These are phyloP conservation scores for Zygothrica quintamaculata DNA, from an alignment of 2,888 invertebrate species.

Conservation along the genomic window DNA sequence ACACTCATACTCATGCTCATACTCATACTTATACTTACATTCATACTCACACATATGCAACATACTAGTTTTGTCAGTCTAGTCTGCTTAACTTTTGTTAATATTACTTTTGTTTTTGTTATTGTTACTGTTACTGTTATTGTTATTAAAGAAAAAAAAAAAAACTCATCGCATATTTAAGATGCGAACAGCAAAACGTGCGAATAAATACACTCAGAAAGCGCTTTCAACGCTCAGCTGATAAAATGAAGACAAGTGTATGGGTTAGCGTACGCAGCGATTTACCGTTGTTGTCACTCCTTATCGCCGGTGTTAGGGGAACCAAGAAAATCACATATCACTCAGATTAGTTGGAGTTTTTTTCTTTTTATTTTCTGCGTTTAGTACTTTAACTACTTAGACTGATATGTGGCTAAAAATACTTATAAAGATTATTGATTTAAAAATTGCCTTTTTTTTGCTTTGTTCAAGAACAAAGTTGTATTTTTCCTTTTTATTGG, in stretches of 20 bases:
- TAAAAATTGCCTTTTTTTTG: too few species aligned
- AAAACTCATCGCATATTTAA: conserved; percentile 38
- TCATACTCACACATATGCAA: background rate
- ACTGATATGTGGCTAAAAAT: conserved; percentile 36
- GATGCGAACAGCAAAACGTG: conserved; percentile 68
- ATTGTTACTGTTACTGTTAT: too few species aligned
- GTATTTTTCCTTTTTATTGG: too few species aligned
- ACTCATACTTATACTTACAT: background rate
- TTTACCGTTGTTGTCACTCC: conserved; percentile 29
- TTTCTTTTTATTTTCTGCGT: conserved; percentile 5
- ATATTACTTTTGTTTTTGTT: conserved; percentile 17
- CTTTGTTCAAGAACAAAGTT: background rate
- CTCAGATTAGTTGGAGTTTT: conserved; percentile 45
- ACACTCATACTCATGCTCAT: background rate
- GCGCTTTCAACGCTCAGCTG: conserved; percentile 21
- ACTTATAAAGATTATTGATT: conserved; percentile 43
- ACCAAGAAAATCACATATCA: conserved; percentile 11
- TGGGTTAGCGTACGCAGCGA: conserved; percentile 21
- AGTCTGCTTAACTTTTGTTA: conserved; percentile 23
- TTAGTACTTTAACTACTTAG: background rate
- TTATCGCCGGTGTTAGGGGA: conserved; percentile 46
- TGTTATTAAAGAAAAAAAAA: too few species aligned
- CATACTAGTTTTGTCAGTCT: conserved; percentile 4
- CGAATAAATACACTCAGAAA: conserved; percentile 56
- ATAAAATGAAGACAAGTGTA: conserved; percentile 58